These are phyloP conservation scores for Sebastes matsubarae DNA, from an alignment of 2,797 vertebrate genomes.

Conservation along the genomic window DNA sequence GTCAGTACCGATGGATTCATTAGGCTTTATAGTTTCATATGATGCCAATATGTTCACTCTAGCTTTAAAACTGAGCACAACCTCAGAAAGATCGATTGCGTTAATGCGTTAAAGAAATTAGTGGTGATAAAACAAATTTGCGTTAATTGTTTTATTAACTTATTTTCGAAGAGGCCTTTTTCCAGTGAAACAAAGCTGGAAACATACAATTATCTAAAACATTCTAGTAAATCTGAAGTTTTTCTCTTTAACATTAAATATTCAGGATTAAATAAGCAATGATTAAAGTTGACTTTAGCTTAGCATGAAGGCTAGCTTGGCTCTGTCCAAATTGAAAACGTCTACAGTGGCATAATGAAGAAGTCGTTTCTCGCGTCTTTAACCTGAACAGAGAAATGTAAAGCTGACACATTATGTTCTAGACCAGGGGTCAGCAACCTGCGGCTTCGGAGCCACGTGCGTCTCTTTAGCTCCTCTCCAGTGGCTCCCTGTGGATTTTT, in stretches of 20 bases:
- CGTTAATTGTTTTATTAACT: too few species aligned
- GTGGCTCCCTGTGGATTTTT: too few species aligned
- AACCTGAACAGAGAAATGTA: neutral
- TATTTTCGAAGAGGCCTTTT: rapidly evolving
- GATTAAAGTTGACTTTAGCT: neutral
- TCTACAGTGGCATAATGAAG: neutral
- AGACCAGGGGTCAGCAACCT: too few species aligned
- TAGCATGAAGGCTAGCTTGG: neutral
- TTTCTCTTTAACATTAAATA: neutral
- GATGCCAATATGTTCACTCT: too few species aligned
- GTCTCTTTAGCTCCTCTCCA: too few species aligned
- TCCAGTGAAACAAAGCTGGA: neutral
- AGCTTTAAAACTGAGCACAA: too few species aligned
- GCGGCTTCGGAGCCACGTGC: rapidly evolving
- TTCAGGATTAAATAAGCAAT: neutral
- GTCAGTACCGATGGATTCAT: too few species aligned
- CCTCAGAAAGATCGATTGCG: too few species aligned
- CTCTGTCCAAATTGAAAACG: neutral
- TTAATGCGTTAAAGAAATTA: too few species aligned
- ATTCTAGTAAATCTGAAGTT: neutral
- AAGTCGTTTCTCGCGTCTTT: neutral
- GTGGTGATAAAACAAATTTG: too few species aligned
- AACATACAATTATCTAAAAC: neutral
- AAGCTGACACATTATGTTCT: neutral
- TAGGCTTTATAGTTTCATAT: too few species aligned